Conservation (phyloP, 2,113 vertebrate genomes). For the Pedetes capensis region DNA sequence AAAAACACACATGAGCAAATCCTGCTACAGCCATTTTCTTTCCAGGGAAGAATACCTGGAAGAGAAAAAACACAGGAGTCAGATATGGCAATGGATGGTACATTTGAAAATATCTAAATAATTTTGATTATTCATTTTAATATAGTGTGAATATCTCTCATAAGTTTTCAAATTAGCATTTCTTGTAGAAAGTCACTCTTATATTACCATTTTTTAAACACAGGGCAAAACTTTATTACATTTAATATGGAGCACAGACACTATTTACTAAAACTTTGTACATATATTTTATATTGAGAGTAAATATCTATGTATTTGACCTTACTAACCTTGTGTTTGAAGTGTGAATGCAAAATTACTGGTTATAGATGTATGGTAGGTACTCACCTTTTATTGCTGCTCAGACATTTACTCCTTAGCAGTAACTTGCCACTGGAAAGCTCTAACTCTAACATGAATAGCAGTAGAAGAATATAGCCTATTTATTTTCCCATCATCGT, state of each 20-base stretch:
- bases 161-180: not conserved
- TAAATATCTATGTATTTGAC: not conserved
- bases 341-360: not conserved
- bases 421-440: slow-evolving; percentile 20
- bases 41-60: not conserved
- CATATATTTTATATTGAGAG: not conserved
- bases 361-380: not conserved
- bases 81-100: not conserved
- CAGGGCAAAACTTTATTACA: not conserved
- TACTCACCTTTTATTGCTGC: slow-evolving; percentile 37
- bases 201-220: not conserved
- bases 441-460: slow-evolving; percentile 45
- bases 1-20: not conserved
- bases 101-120: not conserved
- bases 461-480: slow-evolving; percentile 48
- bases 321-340: slow-evolving; percentile 37
- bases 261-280: not conserved
- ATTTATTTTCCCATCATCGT: slow-evolving; percentile 62
- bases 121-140: not conserved
- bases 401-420: slow-evolving; percentile 13
- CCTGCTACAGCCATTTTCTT: accelerated
- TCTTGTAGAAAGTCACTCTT: not conserved
- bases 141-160: not conserved
- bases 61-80: not conserved
- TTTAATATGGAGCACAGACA: not conserved